phyloP scores from a whole-genome alignment of 2,797 vertebrate species.

The Heteromormyrus szaboi region DNA sequence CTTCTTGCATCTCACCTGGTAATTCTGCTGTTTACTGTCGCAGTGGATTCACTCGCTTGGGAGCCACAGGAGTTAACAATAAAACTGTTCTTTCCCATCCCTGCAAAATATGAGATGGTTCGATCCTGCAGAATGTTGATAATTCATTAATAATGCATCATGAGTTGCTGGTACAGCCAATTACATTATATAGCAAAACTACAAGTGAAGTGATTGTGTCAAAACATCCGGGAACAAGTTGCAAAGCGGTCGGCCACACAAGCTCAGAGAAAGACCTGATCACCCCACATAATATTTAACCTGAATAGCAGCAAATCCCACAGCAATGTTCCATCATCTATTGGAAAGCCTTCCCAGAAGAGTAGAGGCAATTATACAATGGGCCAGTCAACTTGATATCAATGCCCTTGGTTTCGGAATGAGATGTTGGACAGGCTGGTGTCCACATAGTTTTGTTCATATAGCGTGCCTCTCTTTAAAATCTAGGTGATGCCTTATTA shows the following conservation, averaged over 20 bases:
- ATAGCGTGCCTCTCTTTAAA: neutral
- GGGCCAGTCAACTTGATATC: neutral
- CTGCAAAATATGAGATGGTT: conserved; percentile 27
- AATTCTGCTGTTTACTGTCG: conserved; percentile 25
- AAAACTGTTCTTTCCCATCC: conserved; percentile 23
- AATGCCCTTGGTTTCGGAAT: neutral
- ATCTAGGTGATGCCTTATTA: neutral
- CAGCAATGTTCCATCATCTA: neutral
- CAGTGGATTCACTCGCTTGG: conserved; percentile 9
- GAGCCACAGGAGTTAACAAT: conserved; percentile 32
- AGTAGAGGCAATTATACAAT: neutral
- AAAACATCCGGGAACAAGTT: neutral
- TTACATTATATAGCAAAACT: neutral
- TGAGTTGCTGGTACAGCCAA: neutral
- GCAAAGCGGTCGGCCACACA: neutral
- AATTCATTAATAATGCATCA: conserved; percentile 27
- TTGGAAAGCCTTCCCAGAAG: neutral
- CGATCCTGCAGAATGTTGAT: conserved; percentile 22
- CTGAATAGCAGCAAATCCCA: neutral
- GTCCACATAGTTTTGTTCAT: neutral
- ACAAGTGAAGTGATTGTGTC: neutral
- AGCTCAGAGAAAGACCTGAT: neutral
- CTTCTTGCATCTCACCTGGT: conserved; percentile 21
- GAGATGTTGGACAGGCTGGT: neutral
- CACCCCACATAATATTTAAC: neutral